Base-by-base conservation (phyloP, 1,140 invertebrate species). In the Drosophila orosa region DNA sequence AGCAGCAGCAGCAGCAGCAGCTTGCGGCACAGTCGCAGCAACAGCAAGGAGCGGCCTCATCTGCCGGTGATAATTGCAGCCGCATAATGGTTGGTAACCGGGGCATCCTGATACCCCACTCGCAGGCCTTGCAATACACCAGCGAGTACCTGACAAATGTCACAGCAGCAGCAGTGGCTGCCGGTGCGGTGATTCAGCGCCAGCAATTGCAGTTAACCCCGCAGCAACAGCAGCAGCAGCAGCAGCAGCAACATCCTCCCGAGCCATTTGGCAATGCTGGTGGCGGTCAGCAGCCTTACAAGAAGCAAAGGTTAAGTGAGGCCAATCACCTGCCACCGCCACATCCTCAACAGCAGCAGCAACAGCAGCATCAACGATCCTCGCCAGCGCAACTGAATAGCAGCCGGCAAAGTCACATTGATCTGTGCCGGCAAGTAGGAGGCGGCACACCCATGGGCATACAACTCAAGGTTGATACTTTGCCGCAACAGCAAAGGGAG, bases 261-360 rank as follows among this genome's bases (percentile, higher is more conserved):
- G 91, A 92, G 74, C 80, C 80, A 2, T 74, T 81, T 33, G 86
- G 60, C 57, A 78, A 47, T 12, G 63, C 95, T 57, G 42, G 56
- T 12, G 47, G 61, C 66, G 47, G 61, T 52, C 68, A 72, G 33
- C 95, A 95, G 67, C 94, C 95, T 50, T 95, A 96, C 92, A 97
- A 97, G 91, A 97, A 96, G 90, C 95, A 98, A 71, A 93, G 96
- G 12, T 93, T 97, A 33, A 93, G 93, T 17, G 95, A 95, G 52
- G 79, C 92, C 8, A 93, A 87, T 86, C 90, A 92, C 86, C 91
- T 91, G 91, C 90, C 91, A 71, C 59, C 76, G 37, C 42, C 27
- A 17, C 80, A 79, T 12, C 61, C 42, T 33, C 80, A 78, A 6
- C 73, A 45, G 2, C 55, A 65, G 5, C 61, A 65, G 4, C 65